Conservation (phyloP, 2,888 invertebrate species). For the Dasypogon diadema region DNA sequence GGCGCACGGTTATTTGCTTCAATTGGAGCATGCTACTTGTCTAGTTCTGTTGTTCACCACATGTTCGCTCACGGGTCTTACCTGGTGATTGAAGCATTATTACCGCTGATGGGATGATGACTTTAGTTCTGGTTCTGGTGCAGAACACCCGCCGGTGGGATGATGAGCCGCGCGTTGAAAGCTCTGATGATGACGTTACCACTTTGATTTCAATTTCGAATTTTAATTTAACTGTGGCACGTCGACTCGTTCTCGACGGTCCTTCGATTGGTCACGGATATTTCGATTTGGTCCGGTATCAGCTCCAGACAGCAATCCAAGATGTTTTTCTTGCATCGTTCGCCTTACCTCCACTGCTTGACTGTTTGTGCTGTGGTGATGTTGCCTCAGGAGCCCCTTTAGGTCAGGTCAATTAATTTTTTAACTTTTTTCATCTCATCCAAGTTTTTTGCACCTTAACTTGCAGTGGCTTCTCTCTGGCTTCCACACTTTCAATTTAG, state of each 20-base stretch:
- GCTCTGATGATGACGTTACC: conserved; percentile 54
- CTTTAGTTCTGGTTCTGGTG: conserved; percentile 32
- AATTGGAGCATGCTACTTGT: conserved; percentile 12
- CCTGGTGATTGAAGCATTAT: conserved; percentile 29
- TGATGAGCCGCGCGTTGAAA: conserved; percentile 42
- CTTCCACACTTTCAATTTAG: conserved; percentile 41
- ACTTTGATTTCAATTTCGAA: conserved; percentile 55
- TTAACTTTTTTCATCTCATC: conserved; percentile 10
- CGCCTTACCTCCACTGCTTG: not conserved
- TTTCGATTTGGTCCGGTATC: conserved; percentile 49
- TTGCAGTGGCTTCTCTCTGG: conserved; percentile 12
- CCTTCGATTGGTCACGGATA: conserved; percentile 55
- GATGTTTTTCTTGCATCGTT: conserved; percentile 5
- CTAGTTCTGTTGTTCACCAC: not conserved
- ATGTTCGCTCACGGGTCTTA: not conserved
- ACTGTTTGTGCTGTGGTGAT: not conserved
- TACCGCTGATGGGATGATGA: conserved; percentile 38
- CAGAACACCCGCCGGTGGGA: conserved; percentile 48
- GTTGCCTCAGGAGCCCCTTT: conserved; percentile 13
- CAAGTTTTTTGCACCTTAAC: not conserved
- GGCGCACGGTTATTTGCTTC: conserved; percentile 6
- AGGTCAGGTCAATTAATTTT: conserved; percentile 48
- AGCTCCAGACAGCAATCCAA: conserved; percentile 9
- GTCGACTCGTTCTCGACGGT: conserved; percentile 40
- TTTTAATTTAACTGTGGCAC: conserved; percentile 51